Evolutionary conservation across 1,140 invertebrate species (phyloP).

Genomic region (Bicyclus anynana): DNA sequence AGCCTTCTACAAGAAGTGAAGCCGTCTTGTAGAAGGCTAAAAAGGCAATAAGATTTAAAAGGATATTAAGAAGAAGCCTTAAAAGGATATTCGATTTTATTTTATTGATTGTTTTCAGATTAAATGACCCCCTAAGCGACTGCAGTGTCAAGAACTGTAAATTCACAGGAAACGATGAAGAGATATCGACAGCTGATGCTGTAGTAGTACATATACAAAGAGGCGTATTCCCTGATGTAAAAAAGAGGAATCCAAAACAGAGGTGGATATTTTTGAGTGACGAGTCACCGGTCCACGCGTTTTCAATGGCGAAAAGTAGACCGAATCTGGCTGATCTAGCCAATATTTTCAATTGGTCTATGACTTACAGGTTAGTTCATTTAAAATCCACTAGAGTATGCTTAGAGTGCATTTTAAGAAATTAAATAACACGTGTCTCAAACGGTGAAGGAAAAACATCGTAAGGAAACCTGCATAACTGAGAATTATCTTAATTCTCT

Average conservation of each 20-base stretch:
- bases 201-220: constrained; percentile 53
- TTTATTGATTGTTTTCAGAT: neutral
- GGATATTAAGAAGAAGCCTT: no score
- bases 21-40: no score
- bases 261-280: constrained; percentile 59
- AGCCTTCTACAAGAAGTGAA: no score
- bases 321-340: constrained; percentile 63
- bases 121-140: constrained; percentile 28
- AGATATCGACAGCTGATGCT: constrained; percentile 42
- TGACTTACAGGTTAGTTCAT: constrained; percentile 80
- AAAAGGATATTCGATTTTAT: no score
- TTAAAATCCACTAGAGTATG: neutral
- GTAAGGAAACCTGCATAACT: no score
- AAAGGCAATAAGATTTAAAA: no score
- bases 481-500: no score
- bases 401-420: no score
- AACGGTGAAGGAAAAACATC: no score
- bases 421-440: no score
- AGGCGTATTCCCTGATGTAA: constrained; percentile 34
- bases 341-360: constrained; percentile 86
- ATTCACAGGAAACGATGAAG: constrained; percentile 39
- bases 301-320: constrained; percentile 32
- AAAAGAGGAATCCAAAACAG: constrained; percentile 37
- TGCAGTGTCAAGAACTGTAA: constrained; percentile 61
- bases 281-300: constrained; percentile 46